These are phyloP conservation scores for Tragopan temminckii DNA, from an alignment of 2,797 vertebrate species.

Conservation along the genomic window DNA sequence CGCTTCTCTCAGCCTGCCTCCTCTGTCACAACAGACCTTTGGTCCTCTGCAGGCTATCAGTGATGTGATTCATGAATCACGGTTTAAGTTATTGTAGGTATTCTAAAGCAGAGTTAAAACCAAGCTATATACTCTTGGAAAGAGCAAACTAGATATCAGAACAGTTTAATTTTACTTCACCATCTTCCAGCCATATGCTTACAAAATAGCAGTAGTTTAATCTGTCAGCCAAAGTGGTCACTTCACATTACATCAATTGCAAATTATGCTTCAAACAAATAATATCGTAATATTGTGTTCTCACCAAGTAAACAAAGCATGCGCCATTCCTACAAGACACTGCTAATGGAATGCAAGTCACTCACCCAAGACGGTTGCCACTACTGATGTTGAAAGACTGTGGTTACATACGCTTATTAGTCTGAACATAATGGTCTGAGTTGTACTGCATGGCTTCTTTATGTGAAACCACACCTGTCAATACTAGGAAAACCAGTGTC, in stretches of 20 bases:
- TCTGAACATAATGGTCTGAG: background rate
- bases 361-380: background rate
- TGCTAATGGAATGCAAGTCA: background rate
- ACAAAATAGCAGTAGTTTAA: conserved; percentile 13
- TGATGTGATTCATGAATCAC: background rate
- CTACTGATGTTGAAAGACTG: background rate
- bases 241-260: background rate
- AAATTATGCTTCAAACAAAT: background rate
- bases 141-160: conserved; percentile 24
- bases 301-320: background rate
- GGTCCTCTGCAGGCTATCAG: background rate
- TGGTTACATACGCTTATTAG: background rate
- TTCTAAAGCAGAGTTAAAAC: background rate
- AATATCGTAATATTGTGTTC: background rate
- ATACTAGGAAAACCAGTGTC: background rate
- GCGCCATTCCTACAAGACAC: background rate
- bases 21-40: conserved; percentile 31
- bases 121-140: background rate
- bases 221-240: conserved; percentile 17
- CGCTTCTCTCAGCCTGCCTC: conserved; percentile 6
- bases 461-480: background rate
- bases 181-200: background rate
- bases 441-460: background rate
- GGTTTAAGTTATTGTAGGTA: background rate
- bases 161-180: background rate